phyloP scores from a whole-genome alignment of 1,140 invertebrate genomes.

The Diplogasteroides magnus region DNA sequence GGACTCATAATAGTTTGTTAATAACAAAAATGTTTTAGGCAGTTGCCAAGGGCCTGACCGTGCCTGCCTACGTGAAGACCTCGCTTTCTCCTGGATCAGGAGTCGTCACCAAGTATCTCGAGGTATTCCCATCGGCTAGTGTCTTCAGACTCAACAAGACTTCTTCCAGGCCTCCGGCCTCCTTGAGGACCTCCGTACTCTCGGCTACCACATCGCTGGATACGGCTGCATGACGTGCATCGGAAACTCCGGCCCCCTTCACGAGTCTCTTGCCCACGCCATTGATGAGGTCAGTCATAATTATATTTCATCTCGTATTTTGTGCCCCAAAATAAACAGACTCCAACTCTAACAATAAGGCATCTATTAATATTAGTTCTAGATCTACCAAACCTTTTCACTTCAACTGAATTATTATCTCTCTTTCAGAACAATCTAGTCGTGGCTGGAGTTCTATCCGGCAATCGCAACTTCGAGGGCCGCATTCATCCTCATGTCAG shows the following conservation, averaged over 20 bases:
- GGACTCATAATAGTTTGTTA: too few species aligned
- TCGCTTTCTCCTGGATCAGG: slow-evolving; percentile 91
- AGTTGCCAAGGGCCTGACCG: slow-evolving; percentile 77
- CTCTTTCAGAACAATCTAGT: slow-evolving; percentile 74
- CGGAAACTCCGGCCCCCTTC: slow-evolving; percentile 88
- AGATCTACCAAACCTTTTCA: too few species aligned
- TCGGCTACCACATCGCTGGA: slow-evolving; percentile 90
- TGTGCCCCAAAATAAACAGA: too few species aligned
- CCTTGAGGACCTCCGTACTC: slow-evolving; percentile 73
- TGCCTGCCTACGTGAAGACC: slow-evolving; percentile 90
- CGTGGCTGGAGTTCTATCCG: slow-evolving; percentile 86
- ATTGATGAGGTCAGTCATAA: slow-evolving; percentile 75
- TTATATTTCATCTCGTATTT: neutral
- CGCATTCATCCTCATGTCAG: slow-evolving; percentile 89
- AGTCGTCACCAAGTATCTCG: slow-evolving; percentile 91
- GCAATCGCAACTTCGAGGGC: slow-evolving; percentile 95
- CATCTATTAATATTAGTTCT: neutral
- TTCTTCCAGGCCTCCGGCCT: slow-evolving; percentile 66
- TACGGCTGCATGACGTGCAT: slow-evolving; percentile 99
- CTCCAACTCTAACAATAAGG: neutral
- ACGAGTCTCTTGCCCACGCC: slow-evolving; percentile 79
- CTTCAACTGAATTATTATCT: too few species aligned
- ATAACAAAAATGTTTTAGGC: slow-evolving; percentile 60
- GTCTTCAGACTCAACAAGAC: neutral
- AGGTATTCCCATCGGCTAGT: slow-evolving; percentile 58